phyloP scores from a whole-genome alignment of 1,140 invertebrate genomes.

The Eulimnadia texana region DNA sequence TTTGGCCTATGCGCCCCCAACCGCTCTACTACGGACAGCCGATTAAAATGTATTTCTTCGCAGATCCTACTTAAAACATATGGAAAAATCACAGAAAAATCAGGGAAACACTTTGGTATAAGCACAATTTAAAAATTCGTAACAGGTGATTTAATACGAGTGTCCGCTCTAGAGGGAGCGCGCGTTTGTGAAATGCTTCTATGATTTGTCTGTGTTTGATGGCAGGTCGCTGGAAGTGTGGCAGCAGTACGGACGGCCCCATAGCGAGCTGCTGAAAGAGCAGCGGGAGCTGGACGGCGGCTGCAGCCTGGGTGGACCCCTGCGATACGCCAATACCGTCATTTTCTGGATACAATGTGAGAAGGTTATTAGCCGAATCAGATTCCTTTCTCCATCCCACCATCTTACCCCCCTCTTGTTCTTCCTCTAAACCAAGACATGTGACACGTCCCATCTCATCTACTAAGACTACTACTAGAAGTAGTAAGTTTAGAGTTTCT shows the following conservation, averaged over 20 bases:
- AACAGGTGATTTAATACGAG: too few relatives aligned
- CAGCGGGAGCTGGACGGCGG: constrained; percentile 51
- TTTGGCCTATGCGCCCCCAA: too few relatives aligned
- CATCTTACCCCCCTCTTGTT: not conserved
- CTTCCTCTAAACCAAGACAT: not conserved
- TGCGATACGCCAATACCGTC: constrained; percentile 47
- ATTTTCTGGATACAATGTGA: constrained; percentile 73
- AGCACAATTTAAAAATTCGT: too few relatives aligned
- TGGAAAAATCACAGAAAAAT: too few relatives aligned
- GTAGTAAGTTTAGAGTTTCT: too few relatives aligned
- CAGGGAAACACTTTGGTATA: too few relatives aligned
- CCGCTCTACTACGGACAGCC: too few relatives aligned
- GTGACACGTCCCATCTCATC: not conserved
- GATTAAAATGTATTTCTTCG: too few relatives aligned
- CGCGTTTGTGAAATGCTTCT: too few relatives aligned
- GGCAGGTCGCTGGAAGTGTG: constrained; percentile 57
- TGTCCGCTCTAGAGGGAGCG: too few relatives aligned
- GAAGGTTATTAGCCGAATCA: constrained; percentile 37
- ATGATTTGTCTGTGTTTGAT: not conserved
- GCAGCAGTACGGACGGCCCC: constrained; percentile 41
- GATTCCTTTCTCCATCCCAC: not conserved
- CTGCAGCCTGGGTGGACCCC: constrained; percentile 47
- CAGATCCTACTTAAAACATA: too few relatives aligned
- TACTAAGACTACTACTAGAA: too few relatives aligned
- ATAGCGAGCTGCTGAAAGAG: constrained; percentile 53